phyloP scores from a whole-genome alignment of 2,888 invertebrate species.

The Agrenia bidenticulata region DNA sequence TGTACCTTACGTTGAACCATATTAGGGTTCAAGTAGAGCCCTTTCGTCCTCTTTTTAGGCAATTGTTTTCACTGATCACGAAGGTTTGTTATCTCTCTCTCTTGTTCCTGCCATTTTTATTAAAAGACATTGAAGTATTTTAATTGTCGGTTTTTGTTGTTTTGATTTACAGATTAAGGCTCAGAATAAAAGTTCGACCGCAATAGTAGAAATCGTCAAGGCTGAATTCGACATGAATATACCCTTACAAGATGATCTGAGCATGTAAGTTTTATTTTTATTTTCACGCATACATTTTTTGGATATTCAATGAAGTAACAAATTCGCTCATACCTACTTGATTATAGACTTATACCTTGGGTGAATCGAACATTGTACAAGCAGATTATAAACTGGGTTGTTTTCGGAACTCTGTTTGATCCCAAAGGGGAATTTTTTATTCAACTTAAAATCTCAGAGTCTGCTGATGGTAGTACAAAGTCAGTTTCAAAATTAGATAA shows the following conservation, averaged over 20 bases:
- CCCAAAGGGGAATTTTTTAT: slow-evolving; percentile 51
- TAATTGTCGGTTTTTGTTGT: background rate
- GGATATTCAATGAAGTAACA: background rate
- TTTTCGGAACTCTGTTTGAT: slow-evolving; percentile 46
- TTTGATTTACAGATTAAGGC: slow-evolving; percentile 32
- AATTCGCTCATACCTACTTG: too few species aligned
- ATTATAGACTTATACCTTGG: slow-evolving; percentile 43
- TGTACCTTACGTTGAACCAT: slow-evolving; percentile 44
- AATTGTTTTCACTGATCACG: slow-evolving; percentile 31
- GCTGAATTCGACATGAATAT: slow-evolving; percentile 48
- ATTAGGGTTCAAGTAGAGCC: slow-evolving; percentile 41
- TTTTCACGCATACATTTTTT: too few species aligned
- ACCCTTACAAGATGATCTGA: slow-evolving; percentile 42
- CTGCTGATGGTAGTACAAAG: background rate
- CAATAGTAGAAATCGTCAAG: slow-evolving; percentile 50
- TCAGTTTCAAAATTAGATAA: background rate
- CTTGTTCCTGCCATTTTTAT: background rate
- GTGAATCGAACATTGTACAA: slow-evolving; percentile 46
- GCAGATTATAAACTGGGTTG: slow-evolving; percentile 51
- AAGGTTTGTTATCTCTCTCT: slow-evolving; percentile 31
- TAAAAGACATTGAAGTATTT: background rate
- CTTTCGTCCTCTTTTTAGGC: slow-evolving; percentile 41
- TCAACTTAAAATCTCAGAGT: slow-evolving; percentile 19
- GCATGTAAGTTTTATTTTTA: slow-evolving; percentile 32
- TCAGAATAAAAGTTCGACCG: slow-evolving; percentile 38